Evolutionary conservation across 2,113 vertebrate species (phyloP).

Genomic region (Hippocampus barbouri): DNA sequence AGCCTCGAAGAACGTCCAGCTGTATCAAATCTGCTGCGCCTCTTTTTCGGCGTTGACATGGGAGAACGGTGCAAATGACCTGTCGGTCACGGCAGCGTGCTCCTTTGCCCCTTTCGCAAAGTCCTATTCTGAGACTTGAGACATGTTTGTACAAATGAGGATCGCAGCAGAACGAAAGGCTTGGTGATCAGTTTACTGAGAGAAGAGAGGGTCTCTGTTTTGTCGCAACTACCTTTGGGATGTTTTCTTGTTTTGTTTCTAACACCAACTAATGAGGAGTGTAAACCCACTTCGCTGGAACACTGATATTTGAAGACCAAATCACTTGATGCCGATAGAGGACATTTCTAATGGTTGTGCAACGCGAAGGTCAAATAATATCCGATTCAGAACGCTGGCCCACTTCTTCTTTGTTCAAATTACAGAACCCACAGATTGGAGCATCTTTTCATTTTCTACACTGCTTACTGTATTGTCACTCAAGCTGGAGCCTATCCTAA

Average conservation of each 20-base stretch:
- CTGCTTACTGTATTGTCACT: too few relatives aligned
- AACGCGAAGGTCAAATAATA: neutral
- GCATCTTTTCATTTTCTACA: too few relatives aligned
- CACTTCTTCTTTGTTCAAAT: too few relatives aligned
- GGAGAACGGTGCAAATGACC: constrained; percentile 22
- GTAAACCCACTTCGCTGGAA: constrained; percentile 24
- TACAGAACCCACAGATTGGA: too few relatives aligned
- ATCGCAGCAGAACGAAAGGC: constrained; percentile 37
- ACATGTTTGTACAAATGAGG: constrained; percentile 45
- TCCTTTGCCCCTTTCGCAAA: constrained; percentile 23
- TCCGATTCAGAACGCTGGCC: too few relatives aligned
- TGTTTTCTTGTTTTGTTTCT: neutral
- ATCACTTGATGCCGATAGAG: constrained; percentile 2
- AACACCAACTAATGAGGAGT: constrained; percentile 28
- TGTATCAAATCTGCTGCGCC: constrained; percentile 32
- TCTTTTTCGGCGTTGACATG: constrained; percentile 32
- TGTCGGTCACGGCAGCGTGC: constrained; percentile 21
- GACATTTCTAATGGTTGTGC: neutral
- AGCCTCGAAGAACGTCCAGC: constrained; percentile 24
- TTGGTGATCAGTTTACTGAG: constrained; percentile 30
- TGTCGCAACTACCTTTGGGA: constrained; percentile 24
- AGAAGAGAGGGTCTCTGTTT: constrained; percentile 17
- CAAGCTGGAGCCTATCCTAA: too few relatives aligned
- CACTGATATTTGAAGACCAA: constrained; percentile 8
- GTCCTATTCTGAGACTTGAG: constrained; percentile 36